Base-by-base conservation (phyloP, 2,113 vertebrate species). In the Phainopepla nitens region DNA sequence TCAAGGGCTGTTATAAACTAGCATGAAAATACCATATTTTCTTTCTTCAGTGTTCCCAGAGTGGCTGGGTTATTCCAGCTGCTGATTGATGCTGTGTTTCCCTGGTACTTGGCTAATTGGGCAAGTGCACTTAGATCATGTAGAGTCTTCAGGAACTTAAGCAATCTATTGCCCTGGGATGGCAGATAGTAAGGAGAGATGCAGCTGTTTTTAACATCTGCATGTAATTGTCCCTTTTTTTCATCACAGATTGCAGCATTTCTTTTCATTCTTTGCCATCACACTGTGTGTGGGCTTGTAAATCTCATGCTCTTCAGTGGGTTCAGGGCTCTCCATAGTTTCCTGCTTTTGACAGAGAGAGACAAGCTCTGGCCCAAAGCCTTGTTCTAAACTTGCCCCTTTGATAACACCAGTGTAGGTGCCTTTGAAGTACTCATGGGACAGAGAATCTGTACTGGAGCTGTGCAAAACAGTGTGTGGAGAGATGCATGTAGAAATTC, bases 61-160 rank as follows among this genome's bases (percentile, higher is more conserved):
- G n/a, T 56, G 24, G 11, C 50, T 42, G 28, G 20, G 31, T 51
- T 82, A 18, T 47, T 49, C 51, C 44, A 70, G 45, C 31, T 60
- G 33, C 20, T 71, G 36, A 6, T 31, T 10, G 33, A 6, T 78
- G 72, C 47, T 50, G 28, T 53, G 35, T 49, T 66, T 56, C 36
- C 53, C 51, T 58, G 24, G 10, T 24, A 4, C 49, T 44, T 31
- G 35, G 42, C 23, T 84, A 23, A 18, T 2, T 10, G 35, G 33
- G 27, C 10, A 9, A 3, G 9, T 25, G 41, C 41, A 5, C 20
- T 51, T 66, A 6, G 7, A 29, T 65, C 0, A 0, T 22, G 27
- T n/a, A 18, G 42, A 31, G 47, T 71, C 18, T 33, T 82, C 10
- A 54, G 33, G 36, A 44, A 1, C 11, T 73, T 15, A 57, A 36